Conservation (phyloP, 2,888 invertebrate species). For the Ennomos fuscantarius region DNA sequence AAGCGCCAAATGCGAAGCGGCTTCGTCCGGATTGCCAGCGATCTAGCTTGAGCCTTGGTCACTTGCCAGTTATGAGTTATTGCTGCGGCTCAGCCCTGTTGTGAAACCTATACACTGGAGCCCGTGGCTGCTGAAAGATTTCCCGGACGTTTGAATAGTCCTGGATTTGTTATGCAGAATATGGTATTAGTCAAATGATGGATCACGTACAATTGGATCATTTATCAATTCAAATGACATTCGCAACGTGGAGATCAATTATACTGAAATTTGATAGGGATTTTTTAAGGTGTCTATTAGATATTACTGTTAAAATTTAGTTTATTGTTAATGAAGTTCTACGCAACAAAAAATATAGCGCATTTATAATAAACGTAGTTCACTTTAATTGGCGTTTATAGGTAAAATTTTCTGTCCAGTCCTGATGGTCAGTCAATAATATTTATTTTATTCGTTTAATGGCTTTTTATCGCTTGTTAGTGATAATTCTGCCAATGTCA, state of each 20-base stretch:
- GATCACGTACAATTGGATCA: not conserved
- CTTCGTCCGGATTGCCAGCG: constrained; percentile 28
- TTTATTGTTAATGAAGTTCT: no score
- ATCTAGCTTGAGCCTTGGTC: constrained; percentile 32
- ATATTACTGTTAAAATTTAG: no score
- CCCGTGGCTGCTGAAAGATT: constrained; percentile 8
- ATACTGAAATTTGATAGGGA: not conserved
- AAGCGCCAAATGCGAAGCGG: constrained; percentile 16
- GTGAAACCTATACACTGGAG: constrained; percentile 23
- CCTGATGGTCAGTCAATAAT: no score
- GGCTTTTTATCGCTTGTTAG: no score
- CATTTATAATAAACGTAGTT: no score
- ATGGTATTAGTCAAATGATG: constrained; percentile 8
- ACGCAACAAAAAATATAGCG: no score
- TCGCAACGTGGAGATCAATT: not conserved
- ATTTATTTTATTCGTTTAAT: no score
- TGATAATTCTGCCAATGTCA: no score
- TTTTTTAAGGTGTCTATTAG: no score
- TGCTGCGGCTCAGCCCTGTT: constrained; percentile 15
- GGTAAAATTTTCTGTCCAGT: no score
- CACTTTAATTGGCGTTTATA: no score
- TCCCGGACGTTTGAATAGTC: constrained; percentile 7
- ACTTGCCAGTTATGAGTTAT: constrained; percentile 37
- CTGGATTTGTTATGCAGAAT: constrained; percentile 11
- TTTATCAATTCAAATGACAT: constrained; percentile 1